phyloP scores from a whole-genome alignment of 2,797 vertebrate genomes.

The Gambusia yucatana region DNA sequence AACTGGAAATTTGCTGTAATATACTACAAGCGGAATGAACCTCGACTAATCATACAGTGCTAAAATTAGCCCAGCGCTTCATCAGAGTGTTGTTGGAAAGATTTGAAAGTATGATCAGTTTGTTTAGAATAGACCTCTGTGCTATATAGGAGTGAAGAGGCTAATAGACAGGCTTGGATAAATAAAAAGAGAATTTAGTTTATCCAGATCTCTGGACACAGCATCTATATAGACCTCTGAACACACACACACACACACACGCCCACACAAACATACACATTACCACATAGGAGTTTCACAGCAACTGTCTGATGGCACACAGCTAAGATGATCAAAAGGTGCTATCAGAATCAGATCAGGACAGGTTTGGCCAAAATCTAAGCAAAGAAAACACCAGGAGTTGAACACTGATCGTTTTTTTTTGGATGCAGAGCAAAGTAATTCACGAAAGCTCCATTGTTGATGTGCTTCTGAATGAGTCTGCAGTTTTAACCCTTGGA shows the following conservation, averaged over 20 bases:
- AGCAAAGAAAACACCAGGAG: constrained; percentile 49
- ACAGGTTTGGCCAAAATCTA: not conserved
- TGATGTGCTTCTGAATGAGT: constrained; percentile 50
- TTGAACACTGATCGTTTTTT: constrained; percentile 39
- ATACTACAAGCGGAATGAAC: not conserved
- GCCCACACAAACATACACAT: no score
- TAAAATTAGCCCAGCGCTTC: not conserved
- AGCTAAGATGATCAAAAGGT: not conserved
- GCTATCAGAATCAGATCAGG: not conserved
- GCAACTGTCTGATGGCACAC: not conserved
- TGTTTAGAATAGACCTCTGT: no score
- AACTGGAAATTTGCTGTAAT: not conserved
- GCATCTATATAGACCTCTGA: no score
- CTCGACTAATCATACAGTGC: not conserved
- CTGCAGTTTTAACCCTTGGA: constrained; percentile 13
- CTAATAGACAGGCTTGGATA: no score
- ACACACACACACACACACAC: no score
- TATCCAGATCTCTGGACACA: no score
- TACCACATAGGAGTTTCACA: no score
- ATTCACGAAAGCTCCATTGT: constrained; percentile 34
- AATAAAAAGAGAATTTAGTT: no score
- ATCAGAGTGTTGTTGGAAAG: not conserved
- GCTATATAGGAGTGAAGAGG: no score
- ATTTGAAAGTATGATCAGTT: no score
- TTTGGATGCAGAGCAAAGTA: constrained; percentile 31